A percentile compares a stretch with the other conserved stretches of the same genome.
phyloP scores from a whole-genome alignment of 2,797 vertebrate genomes.

The Sarcoramphus papa region DNA sequence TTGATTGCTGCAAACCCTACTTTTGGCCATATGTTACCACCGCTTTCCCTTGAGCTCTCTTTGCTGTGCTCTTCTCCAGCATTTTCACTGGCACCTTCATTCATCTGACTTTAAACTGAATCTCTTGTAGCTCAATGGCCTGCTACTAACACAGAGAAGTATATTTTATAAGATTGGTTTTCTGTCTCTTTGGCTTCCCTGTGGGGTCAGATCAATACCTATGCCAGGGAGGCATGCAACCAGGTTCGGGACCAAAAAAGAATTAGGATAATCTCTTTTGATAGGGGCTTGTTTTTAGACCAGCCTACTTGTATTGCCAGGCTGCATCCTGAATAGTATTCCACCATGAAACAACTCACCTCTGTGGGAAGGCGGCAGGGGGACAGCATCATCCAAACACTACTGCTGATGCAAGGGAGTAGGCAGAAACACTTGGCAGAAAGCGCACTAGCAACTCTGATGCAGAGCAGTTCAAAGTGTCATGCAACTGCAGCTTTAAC shows the following conservation, averaged over 20 bases:
- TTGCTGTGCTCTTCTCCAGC: constrained; percentile 54
- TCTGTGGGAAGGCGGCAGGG: background rate
- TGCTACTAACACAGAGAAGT: background rate
- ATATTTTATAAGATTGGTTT: background rate
- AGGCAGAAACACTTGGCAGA: background rate
- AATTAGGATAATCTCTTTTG: background rate
- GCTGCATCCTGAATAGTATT: background rate
- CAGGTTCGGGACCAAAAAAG: background rate
- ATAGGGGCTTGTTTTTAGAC: background rate
- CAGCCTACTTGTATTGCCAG: background rate
- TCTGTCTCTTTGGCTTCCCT: background rate
- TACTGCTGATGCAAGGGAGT: background rate
- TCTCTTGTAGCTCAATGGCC: background rate
- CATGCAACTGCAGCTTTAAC: background rate
- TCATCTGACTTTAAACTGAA: constrained; percentile 32
- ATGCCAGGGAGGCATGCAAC: background rate
- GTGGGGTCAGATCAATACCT: background rate
- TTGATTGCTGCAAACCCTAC: constrained; percentile 65
- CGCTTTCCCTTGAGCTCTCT: constrained; percentile 57
- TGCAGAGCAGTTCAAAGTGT: background rate
- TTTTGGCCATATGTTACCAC: constrained; percentile 67
- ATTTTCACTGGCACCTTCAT: constrained; percentile 55
- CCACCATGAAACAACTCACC: background rate
- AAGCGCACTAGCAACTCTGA: background rate
- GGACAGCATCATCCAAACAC: background rate